Percentiles rank a stretch among this genome's conserved stretches.
These are phyloP conservation scores for Papilio gigon DNA, from an alignment of 2,888 invertebrate genomes.

Conservation along the genomic window DNA sequence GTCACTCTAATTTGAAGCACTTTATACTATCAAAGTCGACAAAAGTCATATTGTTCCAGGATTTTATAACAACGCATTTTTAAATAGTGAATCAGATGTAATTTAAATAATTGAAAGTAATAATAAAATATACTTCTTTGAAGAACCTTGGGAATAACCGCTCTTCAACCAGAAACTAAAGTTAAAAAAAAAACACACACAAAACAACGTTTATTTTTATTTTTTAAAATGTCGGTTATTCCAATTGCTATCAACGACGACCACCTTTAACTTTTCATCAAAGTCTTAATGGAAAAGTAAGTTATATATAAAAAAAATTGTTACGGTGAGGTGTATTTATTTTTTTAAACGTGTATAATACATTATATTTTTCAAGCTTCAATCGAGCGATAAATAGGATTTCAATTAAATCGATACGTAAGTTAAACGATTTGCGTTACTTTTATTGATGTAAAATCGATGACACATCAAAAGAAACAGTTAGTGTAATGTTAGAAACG, in stretches of 20 bases:
- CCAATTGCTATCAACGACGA: background rate
- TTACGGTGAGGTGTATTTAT: background rate
- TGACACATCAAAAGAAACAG: background rate
- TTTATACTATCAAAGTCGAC: too few species aligned
- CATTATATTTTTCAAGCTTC: constrained; percentile 1
- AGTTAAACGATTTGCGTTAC: background rate
- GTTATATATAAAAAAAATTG: too few species aligned
- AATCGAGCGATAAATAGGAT: constrained; percentile 1
- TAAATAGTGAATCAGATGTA: background rate
- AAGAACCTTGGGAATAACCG: constrained; percentile 11
- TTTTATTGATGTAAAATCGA: background rate
- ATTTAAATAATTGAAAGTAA: background rate
- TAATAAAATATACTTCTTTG: background rate
- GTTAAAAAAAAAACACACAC: too few species aligned
- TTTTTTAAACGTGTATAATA: background rate
- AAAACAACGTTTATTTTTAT: constrained; percentile 8
- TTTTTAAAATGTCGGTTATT: constrained; percentile 1
- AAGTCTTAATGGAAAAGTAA: too few species aligned
- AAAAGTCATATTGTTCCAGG: too few species aligned
- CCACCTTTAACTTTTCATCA: background rate
- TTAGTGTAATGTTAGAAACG: too few species aligned
- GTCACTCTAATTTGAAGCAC: too few species aligned
- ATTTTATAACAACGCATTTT: too few species aligned
- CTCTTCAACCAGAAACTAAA: background rate
- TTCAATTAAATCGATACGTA: background rate